A percentile compares a stretch with the other conserved stretches of the same genome.
Evolutionary conservation across 2,888 invertebrate species (phyloP).

Genomic region (Gerris lacustris): DNA sequence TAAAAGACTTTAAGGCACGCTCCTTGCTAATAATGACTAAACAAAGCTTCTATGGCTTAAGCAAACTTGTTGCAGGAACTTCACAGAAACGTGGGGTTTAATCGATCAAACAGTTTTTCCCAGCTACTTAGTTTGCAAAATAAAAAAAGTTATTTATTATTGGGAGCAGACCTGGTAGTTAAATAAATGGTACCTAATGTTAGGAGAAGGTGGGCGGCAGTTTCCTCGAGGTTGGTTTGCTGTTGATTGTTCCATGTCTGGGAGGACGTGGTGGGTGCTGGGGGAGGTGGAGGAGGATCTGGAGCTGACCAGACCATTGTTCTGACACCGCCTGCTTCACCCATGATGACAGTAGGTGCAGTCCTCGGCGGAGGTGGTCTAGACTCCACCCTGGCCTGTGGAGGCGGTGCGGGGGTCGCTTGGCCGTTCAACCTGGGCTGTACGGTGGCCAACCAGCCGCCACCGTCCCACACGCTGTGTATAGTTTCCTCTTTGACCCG

Average conservation of each 20-base stretch:
- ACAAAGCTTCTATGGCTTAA: too few relatives aligned
- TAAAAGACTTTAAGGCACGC: too few relatives aligned
- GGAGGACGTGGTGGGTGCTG: slow-evolving; percentile 47
- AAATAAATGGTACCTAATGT: slow-evolving; percentile 31
- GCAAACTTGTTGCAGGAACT: too few relatives aligned
- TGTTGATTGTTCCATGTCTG: slow-evolving; percentile 43
- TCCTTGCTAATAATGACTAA: too few relatives aligned
- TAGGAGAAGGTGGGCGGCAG: slow-evolving; percentile 44
- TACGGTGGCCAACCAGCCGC: slow-evolving; percentile 33
- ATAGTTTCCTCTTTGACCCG: slow-evolving; percentile 38
- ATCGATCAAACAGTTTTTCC: too few relatives aligned
- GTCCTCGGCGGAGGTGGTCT: slow-evolving; percentile 30
- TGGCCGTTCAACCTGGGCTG: slow-evolving; percentile 18
- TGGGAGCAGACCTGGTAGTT: too few relatives aligned
- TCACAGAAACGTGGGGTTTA: too few relatives aligned
- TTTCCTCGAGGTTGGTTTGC: slow-evolving; percentile 41
- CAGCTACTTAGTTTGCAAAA: too few relatives aligned
- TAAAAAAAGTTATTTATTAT: too few relatives aligned
- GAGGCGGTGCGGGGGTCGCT: slow-evolving; percentile 39
- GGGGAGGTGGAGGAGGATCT: slow-evolving; percentile 42
- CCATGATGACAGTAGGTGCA: slow-evolving; percentile 83
- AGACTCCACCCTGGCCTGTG: slow-evolving; percentile 33
- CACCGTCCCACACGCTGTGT: slow-evolving; percentile 42
- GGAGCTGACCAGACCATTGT: slow-evolving; percentile 59
- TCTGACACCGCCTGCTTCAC: slow-evolving; percentile 75